Evolutionary conservation across 2,113 vertebrate species (phyloP).

Genomic region (Hydrolagus affinis): DNA sequence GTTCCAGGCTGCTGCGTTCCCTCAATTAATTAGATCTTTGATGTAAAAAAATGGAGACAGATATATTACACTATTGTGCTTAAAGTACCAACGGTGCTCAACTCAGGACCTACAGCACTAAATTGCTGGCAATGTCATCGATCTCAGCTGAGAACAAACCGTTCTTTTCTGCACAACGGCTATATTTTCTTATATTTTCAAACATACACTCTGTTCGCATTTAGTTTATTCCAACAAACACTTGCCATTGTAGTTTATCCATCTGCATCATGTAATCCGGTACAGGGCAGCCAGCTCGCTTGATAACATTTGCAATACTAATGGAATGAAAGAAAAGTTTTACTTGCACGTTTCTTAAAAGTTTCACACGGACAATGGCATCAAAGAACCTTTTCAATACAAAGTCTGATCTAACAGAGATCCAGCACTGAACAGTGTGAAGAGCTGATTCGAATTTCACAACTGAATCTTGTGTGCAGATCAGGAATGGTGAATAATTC

Average conservation of each 20-base stretch:
- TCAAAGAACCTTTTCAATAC: too few species aligned
- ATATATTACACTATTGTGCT: background rate
- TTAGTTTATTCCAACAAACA: background rate
- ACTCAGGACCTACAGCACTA: too few species aligned
- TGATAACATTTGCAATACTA: constrained; percentile 85
- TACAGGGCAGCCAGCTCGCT: constrained; percentile 85
- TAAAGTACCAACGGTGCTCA: background rate
- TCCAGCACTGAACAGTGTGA: background rate
- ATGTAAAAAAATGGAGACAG: background rate
- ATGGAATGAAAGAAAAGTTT: constrained; percentile 37
- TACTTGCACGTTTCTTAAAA: background rate
- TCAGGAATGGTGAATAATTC: too few species aligned
- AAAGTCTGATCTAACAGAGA: background rate
- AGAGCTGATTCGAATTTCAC: background rate
- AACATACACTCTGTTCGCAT: background rate
- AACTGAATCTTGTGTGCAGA: too few species aligned
- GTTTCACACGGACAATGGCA: background rate
- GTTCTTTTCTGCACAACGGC: background rate
- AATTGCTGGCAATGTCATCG: background rate
- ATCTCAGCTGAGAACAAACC: background rate
- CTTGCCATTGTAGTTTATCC: constrained; percentile 75
- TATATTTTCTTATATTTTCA: background rate
- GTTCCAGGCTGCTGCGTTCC: background rate
- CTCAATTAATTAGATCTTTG: background rate
- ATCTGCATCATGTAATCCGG: constrained; percentile 88